These are phyloP conservation scores for Chaetogeoica ovagalla DNA, from an alignment of 2,888 invertebrate genomes.

Conservation along the genomic window DNA sequence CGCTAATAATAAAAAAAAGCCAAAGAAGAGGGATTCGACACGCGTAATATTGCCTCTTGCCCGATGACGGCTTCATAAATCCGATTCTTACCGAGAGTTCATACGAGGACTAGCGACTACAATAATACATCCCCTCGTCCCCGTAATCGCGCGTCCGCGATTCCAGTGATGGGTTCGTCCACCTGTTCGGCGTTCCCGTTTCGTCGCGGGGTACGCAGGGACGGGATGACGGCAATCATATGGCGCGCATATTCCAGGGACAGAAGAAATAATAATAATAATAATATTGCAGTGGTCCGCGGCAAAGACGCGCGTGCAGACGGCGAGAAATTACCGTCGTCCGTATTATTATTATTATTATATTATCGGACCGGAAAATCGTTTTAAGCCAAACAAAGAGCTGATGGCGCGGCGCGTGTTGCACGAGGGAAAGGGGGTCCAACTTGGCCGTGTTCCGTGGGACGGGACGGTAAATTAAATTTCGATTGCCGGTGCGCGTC, in stretches of 20 bases:
- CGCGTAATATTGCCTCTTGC: too few species aligned
- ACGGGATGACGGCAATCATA: background rate
- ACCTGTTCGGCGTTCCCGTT: too few species aligned
- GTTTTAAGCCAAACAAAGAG: constrained; percentile 35
- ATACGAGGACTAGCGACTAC: background rate
- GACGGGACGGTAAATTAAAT: constrained; percentile 8
- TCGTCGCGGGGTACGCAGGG: background rate
- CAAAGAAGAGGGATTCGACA: too few species aligned
- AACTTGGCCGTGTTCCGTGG: background rate
- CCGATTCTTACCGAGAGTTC: background rate
- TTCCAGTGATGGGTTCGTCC: too few species aligned
- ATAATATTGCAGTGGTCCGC: background rate
- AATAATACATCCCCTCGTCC: too few species aligned
- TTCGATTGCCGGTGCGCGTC: constrained; percentile 11
- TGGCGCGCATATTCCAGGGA: background rate
- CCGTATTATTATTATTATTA: too few species aligned
- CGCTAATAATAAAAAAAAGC: too few species aligned
- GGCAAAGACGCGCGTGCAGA: background rate
- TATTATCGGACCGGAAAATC: constrained; percentile 43
- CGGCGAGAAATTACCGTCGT: constrained; percentile 8
- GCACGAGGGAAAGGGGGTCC: background rate
- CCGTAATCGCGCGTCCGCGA: background rate
- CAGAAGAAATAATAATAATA: constrained; percentile 4
- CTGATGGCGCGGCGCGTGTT: background rate
- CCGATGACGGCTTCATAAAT: too few species aligned